Percentiles rank a stretch among this genome's conserved stretches.
Evolutionary conservation across 2,797 vertebrate genomes (phyloP).

Genomic region (Hydrocynus forskahlii): DNA sequence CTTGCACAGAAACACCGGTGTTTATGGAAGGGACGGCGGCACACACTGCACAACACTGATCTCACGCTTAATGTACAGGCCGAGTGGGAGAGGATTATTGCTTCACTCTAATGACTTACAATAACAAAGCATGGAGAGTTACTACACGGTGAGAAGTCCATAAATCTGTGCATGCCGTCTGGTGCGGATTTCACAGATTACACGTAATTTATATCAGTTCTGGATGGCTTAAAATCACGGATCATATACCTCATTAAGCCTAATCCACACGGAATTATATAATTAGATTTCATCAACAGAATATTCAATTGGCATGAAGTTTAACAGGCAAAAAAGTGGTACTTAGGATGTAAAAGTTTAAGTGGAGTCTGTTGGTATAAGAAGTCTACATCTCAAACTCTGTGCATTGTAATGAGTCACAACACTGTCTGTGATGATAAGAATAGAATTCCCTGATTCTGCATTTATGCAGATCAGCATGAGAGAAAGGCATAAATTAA

Average conservation of each 20-base stretch:
- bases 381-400: conserved; percentile 47
- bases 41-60: conserved; percentile 76
- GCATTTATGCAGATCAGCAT: conserved; percentile 53
- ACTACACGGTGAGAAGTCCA: conserved; percentile 56
- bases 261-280: conserved; percentile 41
- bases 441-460: conserved; percentile 53
- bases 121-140: conserved; percentile 63
- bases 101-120: conserved; percentile 76
- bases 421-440: conserved; percentile 50
- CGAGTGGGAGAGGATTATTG: conserved; percentile 75
- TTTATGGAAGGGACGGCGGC: conserved; percentile 61
- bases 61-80: conserved; percentile 79
- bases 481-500: conserved; percentile 49
- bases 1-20: conserved; percentile 50
- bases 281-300: conserved; percentile 28
- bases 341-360: conserved; percentile 41
- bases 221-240: conserved; percentile 33
- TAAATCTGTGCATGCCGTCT: conserved; percentile 51
- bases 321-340: conserved; percentile 41
- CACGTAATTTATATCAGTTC: conserved; percentile 47
- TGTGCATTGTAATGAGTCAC: conserved; percentile 51
- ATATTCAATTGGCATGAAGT: conserved; percentile 44
- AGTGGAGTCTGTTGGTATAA: conserved; percentile 40
- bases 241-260: conserved; percentile 46
- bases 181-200: conserved; percentile 48